These are phyloP conservation scores for Nyctibius grandis DNA, from an alignment of 2,797 vertebrate species.

Conservation along the genomic window DNA sequence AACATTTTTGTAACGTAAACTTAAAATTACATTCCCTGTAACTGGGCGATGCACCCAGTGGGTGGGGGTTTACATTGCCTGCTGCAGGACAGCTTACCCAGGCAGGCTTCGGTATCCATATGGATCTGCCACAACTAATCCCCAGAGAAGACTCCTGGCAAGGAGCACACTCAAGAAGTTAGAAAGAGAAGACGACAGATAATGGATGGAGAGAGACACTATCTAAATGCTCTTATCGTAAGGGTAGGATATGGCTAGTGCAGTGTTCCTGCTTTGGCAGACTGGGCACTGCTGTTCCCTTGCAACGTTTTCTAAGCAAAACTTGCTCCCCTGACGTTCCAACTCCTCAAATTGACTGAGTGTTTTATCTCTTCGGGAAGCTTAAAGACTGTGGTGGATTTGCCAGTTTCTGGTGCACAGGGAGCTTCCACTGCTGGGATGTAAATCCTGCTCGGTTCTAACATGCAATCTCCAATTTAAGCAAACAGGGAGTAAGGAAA, in stretches of 20 bases:
- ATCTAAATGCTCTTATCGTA: neutral
- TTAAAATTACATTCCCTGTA: neutral
- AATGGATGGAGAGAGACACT: neutral
- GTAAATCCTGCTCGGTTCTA: neutral
- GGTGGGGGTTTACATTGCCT: accelerated
- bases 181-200: neutral
- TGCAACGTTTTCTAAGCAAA: neutral
- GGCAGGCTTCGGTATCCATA: accelerated
- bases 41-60: accelerated
- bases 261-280: neutral
- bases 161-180: neutral
- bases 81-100: neutral
- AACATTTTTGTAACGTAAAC: neutral
- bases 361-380: neutral
- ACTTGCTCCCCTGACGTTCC: neutral
- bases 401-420: neutral
- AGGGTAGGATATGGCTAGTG: neutral
- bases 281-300: neutral
- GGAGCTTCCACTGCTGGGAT: neutral
- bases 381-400: neutral
- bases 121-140: neutral
- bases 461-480: neutral
- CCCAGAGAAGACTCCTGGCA: neutral
- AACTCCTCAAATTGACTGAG: neutral
- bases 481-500: neutral